Evolutionary conservation across 2,113 vertebrate genomes (phyloP).

Genomic region (Kobus ellipsiprymnus): DNA sequence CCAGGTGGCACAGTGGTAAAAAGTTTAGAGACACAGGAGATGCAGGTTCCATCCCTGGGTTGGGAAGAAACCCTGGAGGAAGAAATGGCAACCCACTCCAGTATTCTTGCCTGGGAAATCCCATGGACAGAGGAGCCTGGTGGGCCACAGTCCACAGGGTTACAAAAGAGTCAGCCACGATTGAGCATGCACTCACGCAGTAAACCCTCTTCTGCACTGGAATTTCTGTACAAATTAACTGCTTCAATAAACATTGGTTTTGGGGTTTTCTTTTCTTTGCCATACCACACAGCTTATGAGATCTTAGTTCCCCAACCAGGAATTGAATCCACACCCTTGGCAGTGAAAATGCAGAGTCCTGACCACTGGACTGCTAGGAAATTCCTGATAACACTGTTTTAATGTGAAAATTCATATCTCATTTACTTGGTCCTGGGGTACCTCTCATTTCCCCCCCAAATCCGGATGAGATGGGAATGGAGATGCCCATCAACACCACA

Average conservation of each 20-base stretch:
- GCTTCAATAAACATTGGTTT: neutral
- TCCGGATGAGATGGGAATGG: neutral
- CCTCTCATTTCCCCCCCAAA: neutral
- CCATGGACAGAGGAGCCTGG: neutral
- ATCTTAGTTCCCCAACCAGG: neutral
- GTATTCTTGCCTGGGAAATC: neutral
- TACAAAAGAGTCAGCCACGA: neutral
- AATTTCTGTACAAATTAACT: neutral
- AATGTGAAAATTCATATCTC: neutral
- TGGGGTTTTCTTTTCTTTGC: neutral
- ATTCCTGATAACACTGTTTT: neutral
- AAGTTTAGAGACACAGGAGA: neutral
- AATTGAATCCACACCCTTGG: neutral
- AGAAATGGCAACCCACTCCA: neutral
- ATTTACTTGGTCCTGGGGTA: neutral
- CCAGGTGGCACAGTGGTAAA: neutral
- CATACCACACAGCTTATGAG: neutral
- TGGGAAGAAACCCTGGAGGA: neutral
- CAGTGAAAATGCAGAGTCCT: neutral
- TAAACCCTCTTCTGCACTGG: neutral
- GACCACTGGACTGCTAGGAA: neutral
- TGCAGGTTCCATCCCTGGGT: neutral
- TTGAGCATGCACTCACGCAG: neutral
- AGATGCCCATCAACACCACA: neutral
- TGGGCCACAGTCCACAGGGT: neutral